A percentile compares a stretch with the other conserved stretches of the same genome.
Conservation (phyloP, 1,140 invertebrate genomes). For the Habropoda laboriosa region DNA sequence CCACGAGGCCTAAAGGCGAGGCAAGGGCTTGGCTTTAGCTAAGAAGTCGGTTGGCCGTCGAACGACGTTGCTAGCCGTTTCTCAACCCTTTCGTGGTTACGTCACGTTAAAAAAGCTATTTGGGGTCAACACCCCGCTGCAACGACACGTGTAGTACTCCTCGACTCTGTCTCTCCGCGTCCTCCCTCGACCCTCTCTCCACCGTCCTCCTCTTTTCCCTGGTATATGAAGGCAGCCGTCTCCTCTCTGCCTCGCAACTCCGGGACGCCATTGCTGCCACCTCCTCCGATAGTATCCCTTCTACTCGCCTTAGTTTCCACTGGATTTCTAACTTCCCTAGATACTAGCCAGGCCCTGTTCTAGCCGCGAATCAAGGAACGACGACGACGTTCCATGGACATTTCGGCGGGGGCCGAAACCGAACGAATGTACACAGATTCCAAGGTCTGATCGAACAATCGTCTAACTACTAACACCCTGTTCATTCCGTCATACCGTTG, state of each 20-base stretch:
- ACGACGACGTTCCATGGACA: slow-evolving; percentile 12
- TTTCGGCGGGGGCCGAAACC: too few relatives aligned
- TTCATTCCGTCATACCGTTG: not conserved
- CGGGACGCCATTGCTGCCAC: slow-evolving; percentile 60
- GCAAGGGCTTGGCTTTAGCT: slow-evolving; percentile 60
- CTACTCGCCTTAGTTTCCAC: slow-evolving; percentile 56
- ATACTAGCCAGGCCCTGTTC: slow-evolving; percentile 48
- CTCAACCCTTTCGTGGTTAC: slow-evolving; percentile 81
- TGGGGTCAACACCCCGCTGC: slow-evolving; percentile 78
- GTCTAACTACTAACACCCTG: slow-evolving; percentile 15
- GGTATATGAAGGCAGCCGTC: slow-evolving; percentile 60
- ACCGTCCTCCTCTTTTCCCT: slow-evolving; percentile 54
- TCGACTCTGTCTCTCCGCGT: slow-evolving; percentile 64
- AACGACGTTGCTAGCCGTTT: slow-evolving; percentile 65
- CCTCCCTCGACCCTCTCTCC: slow-evolving; percentile 45
- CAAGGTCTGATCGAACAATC: slow-evolving; percentile 28
- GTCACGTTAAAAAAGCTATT: slow-evolving; percentile 81
- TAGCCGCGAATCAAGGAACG: slow-evolving; percentile 31
- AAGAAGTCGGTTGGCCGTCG: slow-evolving; percentile 62
- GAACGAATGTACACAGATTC: not conserved
- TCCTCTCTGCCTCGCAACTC: slow-evolving; percentile 53
- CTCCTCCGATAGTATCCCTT: slow-evolving; percentile 62
- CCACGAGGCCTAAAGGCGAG: slow-evolving; percentile 58
- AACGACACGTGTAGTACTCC: slow-evolving; percentile 74
- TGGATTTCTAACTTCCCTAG: slow-evolving; percentile 66